phyloP scores from a whole-genome alignment of 2,113 vertebrate genomes.

The Capreolus pygargus region DNA sequence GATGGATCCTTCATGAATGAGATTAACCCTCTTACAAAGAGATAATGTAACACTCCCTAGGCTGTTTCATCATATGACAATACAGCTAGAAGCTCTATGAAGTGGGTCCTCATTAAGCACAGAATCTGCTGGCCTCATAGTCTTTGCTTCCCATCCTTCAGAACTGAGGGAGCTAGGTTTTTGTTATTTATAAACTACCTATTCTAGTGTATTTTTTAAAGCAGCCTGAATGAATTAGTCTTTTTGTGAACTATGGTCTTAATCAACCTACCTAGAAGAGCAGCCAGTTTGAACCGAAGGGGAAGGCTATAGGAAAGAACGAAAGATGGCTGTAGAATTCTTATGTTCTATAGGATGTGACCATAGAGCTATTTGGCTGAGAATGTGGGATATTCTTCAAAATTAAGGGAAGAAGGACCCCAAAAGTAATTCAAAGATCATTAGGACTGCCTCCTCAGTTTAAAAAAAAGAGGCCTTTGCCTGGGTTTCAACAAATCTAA shows the following conservation, averaged over 20 bases:
- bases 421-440: background rate
- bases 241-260: background rate
- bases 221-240: background rate
- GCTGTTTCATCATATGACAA: background rate
- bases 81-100: background rate
- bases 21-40: background rate
- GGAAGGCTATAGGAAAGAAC: background rate
- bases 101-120: background rate
- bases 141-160: background rate
- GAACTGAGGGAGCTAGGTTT: background rate
- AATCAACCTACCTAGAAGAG: background rate
- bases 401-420: background rate
- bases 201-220: background rate
- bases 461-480: background rate
- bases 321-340: background rate
- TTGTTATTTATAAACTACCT: background rate
- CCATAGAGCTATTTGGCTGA: background rate
- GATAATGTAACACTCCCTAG: background rate
- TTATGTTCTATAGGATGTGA: background rate
- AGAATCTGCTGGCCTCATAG: background rate
- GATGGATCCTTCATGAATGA: background rate
- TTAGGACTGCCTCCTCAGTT: background rate
- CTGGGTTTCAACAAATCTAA: background rate
- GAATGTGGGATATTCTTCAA: background rate
- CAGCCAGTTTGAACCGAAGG: background rate